These are phyloP conservation scores for Bolinopsis microptera DNA, from an alignment of 37 sponge, comb jelly and placozoan genomes.

Conservation along the genomic window DNA sequence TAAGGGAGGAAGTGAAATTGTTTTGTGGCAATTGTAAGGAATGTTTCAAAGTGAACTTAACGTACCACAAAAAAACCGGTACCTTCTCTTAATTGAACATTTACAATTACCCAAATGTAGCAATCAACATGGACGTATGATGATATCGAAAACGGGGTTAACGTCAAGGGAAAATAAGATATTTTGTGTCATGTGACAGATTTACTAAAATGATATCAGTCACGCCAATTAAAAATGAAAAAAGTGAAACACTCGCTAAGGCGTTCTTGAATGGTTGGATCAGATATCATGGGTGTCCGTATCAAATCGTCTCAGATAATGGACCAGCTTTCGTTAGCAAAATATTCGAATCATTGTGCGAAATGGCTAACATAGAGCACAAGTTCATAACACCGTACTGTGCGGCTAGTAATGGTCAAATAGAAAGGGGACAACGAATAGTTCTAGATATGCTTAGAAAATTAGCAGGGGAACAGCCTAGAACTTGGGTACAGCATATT, in stretches of 20 bases:
- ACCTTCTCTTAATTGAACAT: neutral
- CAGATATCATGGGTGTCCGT: no score
- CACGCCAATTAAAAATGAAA: neutral
- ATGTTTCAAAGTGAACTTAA: neutral
- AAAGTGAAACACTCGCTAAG: neutral
- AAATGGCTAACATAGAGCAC: no score
- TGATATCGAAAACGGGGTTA: neutral
- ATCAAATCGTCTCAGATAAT: no score
- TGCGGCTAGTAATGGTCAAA: no score
- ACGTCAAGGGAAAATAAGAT: neutral
- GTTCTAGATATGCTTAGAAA: no score
- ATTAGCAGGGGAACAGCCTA: no score
- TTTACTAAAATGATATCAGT: conserved; percentile 6
- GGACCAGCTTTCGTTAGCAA: no score
- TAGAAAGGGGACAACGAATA: no score
- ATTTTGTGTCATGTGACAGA: conserved; percentile 24
- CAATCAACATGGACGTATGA: conserved; percentile 4
- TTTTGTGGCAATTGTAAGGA: neutral
- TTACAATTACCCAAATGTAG: neutral
- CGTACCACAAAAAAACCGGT: neutral
- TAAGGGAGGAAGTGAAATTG: neutral
- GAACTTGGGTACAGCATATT: no score
- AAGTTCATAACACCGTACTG: no score
- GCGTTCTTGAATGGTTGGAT: no score
- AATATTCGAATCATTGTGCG: no score